A percentile compares a stretch with the other conserved stretches of the same genome.
phyloP scores from a whole-genome alignment of 2,797 vertebrate species.

The Coregonus ussuriensis region DNA sequence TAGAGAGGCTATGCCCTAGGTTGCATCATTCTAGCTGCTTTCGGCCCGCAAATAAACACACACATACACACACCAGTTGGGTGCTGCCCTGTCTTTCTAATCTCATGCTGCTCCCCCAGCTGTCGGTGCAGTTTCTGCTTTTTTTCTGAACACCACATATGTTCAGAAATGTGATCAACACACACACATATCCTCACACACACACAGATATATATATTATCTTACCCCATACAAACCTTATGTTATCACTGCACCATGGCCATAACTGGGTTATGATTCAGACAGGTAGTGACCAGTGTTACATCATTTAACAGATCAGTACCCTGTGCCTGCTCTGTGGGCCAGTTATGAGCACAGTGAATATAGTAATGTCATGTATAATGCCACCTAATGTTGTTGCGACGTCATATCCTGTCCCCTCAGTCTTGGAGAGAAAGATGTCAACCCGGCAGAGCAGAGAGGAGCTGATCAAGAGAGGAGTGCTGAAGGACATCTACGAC shows the following conservation, averaged over 20 bases:
- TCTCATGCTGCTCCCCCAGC: slow-evolving; percentile 60
- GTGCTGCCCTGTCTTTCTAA: slow-evolving; percentile 44
- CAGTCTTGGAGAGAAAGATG: slow-evolving; percentile 97
- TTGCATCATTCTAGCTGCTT: neutral
- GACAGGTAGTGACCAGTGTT: neutral
- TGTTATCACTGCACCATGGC: slow-evolving; percentile 20
- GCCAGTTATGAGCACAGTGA: neutral
- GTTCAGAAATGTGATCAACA: slow-evolving; percentile 18
- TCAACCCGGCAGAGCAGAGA: slow-evolving; percentile 97
- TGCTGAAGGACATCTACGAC: slow-evolving; percentile 94
- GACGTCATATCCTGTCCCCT: slow-evolving; percentile 18
- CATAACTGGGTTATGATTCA: slow-evolving; percentile 12
- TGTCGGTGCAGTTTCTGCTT: slow-evolving; percentile 37
- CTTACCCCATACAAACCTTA: slow-evolving; percentile 14
- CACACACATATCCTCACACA: slow-evolving; percentile 2
- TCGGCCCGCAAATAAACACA: slow-evolving; percentile 31
- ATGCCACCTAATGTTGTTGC: neutral
- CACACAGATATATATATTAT: neutral
- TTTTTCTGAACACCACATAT: slow-evolving; percentile 14
- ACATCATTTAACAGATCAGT: neutral
- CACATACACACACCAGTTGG: slow-evolving; percentile 30
- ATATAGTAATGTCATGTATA: neutral
- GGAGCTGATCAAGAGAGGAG: slow-evolving; percentile 96
- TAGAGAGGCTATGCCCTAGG: slow-evolving; percentile 24
- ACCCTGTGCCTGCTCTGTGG: neutral